phyloP scores from a whole-genome alignment of 2,888 invertebrate species.

The Lithophane leautieri region DNA sequence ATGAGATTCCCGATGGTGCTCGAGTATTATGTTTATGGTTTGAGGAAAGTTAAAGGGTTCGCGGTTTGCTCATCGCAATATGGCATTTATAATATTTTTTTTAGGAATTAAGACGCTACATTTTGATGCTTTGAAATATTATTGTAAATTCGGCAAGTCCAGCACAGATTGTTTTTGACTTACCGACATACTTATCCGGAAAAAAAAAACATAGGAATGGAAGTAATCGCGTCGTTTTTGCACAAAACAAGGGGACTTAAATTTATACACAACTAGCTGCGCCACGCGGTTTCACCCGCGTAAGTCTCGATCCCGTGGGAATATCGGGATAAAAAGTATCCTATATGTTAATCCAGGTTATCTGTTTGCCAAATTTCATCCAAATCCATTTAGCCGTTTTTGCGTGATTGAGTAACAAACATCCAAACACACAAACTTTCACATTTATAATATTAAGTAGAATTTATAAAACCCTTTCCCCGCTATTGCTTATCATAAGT shows the following conservation, averaged over 20 bases:
- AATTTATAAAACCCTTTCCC: not conserved
- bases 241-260: not conserved
- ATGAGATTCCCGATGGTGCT: conserved; percentile 41
- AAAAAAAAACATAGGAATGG: not conserved
- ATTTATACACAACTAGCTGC: no score
- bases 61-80: not conserved
- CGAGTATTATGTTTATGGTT: conserved; percentile 15
- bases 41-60: not conserved
- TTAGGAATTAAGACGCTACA: not conserved
- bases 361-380: no score
- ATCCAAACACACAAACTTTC: no score
- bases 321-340: no score
- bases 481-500: conserved; percentile 12
- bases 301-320: no score
- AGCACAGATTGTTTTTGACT: not conserved
- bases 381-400: no score
- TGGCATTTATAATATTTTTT: no score
- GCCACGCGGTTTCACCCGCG: no score
- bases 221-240: not conserved
- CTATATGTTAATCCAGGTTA: no score
- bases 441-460: no score
- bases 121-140: not conserved
- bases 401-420: no score
- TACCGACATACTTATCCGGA: not conserved
- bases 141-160: not conserved